Evolutionary conservation across 2,113 vertebrate genomes (phyloP).

Genomic region (Girardinichthys multiradiatus): DNA sequence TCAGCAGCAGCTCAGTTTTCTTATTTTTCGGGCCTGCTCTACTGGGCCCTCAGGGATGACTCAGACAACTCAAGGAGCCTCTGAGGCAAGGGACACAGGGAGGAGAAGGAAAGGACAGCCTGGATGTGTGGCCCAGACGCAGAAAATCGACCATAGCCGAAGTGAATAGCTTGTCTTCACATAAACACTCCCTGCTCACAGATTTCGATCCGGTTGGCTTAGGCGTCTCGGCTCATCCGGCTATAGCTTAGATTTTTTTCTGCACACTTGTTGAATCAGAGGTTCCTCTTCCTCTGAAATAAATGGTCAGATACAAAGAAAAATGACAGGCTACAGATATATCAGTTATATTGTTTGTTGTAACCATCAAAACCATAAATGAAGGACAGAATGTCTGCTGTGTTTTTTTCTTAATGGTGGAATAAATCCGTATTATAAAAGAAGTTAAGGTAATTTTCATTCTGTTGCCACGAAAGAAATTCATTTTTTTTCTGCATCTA

Average conservation of each 20-base stretch:
- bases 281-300: neutral
- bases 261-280: conserved; percentile 38
- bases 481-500: neutral
- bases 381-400: too few species aligned
- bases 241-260: conserved; percentile 22
- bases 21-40: neutral
- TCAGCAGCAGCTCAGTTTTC: neutral
- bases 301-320: neutral
- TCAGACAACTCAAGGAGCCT: conserved; percentile 46
- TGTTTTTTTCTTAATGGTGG: too few species aligned
- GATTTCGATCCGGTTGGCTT: conserved; percentile 15
- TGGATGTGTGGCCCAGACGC: neutral
- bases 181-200: neutral
- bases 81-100: neutral
- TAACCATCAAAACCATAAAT: too few species aligned
- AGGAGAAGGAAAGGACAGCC: conserved; percentile 2
- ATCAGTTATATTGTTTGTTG: too few species aligned
- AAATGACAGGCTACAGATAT: neutral
- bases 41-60: conserved; percentile 54
- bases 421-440: neutral
- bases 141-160: conserved; percentile 7
- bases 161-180: conserved; percentile 11
- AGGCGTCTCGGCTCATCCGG: neutral
- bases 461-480: neutral
- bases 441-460: neutral